Evolutionary conservation across 1,140 invertebrate genomes (phyloP).

Genomic region (Macrobrachium rosenbergii): DNA sequence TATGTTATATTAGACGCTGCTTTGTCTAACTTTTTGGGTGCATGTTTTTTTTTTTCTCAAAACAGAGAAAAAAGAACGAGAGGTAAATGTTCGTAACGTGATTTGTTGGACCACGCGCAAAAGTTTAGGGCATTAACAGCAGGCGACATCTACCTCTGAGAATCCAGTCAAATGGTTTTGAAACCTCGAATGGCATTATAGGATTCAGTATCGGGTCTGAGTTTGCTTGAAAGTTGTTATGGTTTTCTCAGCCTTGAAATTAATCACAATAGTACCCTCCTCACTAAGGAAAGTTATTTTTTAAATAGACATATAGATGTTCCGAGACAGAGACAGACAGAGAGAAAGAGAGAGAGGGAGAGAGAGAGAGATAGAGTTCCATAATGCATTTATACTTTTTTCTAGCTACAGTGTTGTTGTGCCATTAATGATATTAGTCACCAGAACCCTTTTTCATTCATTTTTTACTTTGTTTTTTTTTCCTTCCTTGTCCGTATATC

Average conservation of each 20-base stretch:
- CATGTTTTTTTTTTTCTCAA: not conserved
- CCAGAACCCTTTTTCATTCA: too few species aligned
- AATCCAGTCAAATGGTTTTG: too few species aligned
- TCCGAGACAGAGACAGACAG: not conserved
- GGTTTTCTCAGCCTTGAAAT: too few species aligned
- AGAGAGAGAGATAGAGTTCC: constrained; percentile 17
- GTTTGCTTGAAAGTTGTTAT: too few species aligned
- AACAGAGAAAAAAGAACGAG: not conserved
- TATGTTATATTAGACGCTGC: too few species aligned
- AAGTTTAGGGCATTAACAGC: too few species aligned
- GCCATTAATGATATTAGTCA: not conserved
- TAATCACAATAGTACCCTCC: not conserved
- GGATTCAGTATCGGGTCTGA: too few species aligned
- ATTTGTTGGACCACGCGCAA: too few species aligned
- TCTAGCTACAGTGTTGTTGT: not conserved
- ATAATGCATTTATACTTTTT: not conserved
- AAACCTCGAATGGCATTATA: too few species aligned
- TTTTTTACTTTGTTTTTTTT: too few species aligned
- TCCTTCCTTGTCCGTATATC: too few species aligned
- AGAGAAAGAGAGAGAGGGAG: constrained; percentile 28
- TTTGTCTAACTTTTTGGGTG: constrained; percentile 5
- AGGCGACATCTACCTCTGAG: too few species aligned
- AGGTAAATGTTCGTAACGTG: not conserved
- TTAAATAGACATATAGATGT: not conserved
- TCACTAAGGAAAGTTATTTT: not conserved